These are phyloP conservation scores for Callyntrura sp. DNA, from an alignment of 2,888 invertebrate genomes.

Conservation along the genomic window DNA sequence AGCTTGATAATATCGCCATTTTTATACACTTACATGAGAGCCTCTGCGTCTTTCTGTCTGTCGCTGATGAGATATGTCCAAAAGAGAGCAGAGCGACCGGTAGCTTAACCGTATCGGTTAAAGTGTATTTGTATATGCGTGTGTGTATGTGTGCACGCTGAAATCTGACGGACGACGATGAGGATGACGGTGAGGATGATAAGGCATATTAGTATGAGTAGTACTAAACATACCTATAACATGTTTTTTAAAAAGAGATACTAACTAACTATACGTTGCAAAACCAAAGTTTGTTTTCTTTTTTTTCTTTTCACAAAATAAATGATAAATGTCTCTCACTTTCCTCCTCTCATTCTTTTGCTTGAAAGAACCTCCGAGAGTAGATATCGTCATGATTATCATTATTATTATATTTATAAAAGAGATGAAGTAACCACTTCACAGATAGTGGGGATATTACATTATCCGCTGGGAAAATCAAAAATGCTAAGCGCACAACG, in stretches of 20 bases:
- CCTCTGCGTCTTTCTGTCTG: not conserved
- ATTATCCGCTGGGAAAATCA: conserved; percentile 51
- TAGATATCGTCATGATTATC: conserved; percentile 15
- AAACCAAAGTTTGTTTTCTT: not conserved
- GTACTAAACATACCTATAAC: not conserved
- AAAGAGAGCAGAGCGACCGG: not conserved
- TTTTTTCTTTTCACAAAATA: conserved; percentile 21
- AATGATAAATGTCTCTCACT: conserved; percentile 52
- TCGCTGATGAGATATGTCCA: conserved; percentile 33
- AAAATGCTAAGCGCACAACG: not conserved
- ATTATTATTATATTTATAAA: not conserved
- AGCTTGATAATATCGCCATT: conserved; percentile 58
- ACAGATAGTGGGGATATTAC: not conserved
- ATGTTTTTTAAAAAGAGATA: not conserved
- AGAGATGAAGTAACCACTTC: conserved; percentile 18
- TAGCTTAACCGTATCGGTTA: not conserved
- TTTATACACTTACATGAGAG: not conserved
- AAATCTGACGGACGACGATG: no score
- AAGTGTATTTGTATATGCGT: not conserved
- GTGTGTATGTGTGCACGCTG: no score
- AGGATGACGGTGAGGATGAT: not conserved
- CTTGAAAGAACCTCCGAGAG: not conserved
- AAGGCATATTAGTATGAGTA: no score
- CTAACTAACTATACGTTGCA: no score
- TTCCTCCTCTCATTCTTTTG: not conserved